Evolutionary conservation across 2,113 vertebrate species (phyloP), one percentile per base, ranked within the genome.

Genomic region (Podilymbus podiceps): DNA sequence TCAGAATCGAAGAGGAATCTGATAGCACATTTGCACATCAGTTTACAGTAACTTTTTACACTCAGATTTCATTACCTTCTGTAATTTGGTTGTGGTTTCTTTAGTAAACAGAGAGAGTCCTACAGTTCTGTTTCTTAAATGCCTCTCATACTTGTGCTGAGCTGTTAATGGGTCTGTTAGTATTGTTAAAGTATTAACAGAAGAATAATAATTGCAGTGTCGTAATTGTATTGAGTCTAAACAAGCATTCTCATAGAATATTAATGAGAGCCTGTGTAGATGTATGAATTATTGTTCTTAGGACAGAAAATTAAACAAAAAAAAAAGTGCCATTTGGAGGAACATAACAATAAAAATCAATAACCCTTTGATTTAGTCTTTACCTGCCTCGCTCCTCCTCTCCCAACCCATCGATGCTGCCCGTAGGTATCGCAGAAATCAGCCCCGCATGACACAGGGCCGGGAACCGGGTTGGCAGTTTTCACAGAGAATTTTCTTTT

Each of bases 111-210:
- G 46, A 31, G 92, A 28, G 74, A 88, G 40, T 62, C n/a, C n/a
- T 79, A 12, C 33, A n/a, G 1, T 85, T 91, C 58, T 89, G 38
- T 76, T 89, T 92, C 89, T 68, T 40, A 69, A 95, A 81, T 2
- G 11, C 64, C 62, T 91, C 66, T 68, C 30, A 6, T 77, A 10
- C 46, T 88, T 85, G 33, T 67, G 67, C 66, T 82, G 69, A 89
- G 74, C 77, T 88, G 84, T 92, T 97, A 94, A 91, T 88, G 76
- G 92, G 27, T 77, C 90, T 96, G 77, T 86, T 94, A 67, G 68
- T 89, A 56, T 89, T 90, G 88, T 94, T 96, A 25, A 89, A 92
- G 49, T 92, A 94, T 92, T 93, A 96, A 84, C 63, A 89, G 73
- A 92, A 95, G 86, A 89, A 50, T 49, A 90, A 30, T 92, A 89